Evolutionary conservation across 2,113 vertebrate species (phyloP).

Genomic region (Pardalotus punctatus): DNA sequence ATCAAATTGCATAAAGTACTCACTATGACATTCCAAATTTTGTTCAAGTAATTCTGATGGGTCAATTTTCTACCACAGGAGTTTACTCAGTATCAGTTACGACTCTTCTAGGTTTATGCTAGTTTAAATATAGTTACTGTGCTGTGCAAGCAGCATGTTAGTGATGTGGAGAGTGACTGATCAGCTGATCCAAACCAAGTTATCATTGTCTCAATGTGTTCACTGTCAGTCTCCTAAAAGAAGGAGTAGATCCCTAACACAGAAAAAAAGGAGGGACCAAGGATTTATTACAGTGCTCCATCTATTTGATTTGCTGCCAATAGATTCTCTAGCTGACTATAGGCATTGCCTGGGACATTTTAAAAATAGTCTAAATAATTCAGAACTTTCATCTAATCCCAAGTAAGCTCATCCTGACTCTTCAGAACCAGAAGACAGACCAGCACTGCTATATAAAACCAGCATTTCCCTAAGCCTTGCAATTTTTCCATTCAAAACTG

Average conservation of each 20-base stretch:
- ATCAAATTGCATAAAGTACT: background rate
- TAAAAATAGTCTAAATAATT: background rate
- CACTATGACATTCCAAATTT: background rate
- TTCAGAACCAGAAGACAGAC: background rate
- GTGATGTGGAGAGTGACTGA: background rate
- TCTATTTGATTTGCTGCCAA: background rate
- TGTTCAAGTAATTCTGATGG: background rate
- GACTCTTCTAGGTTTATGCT: background rate
- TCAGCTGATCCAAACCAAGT: background rate
- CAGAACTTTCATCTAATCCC: background rate
- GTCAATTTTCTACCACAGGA: background rate
- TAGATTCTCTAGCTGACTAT: background rate
- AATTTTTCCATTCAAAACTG: background rate
- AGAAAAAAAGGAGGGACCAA: background rate
- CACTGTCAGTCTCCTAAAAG: background rate
- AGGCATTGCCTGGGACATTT: fast-evolving
- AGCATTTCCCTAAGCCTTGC: background rate
- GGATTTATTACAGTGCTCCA: background rate
- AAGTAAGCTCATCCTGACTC: background rate
- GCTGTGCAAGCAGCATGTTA: background rate
- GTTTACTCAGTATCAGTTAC: background rate
- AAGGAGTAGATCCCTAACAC: background rate
- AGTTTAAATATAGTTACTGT: background rate
- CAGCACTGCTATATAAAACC: background rate
- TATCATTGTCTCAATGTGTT: background rate